Percentiles rank a stretch among this genome's conserved stretches.
phyloP scores from a whole-genome alignment of 2,113 vertebrate species.

The Paradisaea rubra region DNA sequence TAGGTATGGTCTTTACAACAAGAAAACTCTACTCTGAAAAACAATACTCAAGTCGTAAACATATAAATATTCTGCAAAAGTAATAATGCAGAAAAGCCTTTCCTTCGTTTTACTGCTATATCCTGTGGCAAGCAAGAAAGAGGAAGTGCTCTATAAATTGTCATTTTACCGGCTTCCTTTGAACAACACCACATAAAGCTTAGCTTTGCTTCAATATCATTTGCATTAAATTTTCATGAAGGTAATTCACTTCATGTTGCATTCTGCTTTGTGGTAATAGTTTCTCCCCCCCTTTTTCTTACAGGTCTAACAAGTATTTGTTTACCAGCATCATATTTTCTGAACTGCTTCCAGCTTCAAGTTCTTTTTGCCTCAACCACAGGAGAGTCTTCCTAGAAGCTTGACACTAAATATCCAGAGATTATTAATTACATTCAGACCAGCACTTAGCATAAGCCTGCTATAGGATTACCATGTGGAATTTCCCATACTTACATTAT shows the following conservation, averaged over 20 bases:
- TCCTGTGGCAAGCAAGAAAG: neutral
- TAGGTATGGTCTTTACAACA: neutral
- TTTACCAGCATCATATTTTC: conserved; percentile 31
- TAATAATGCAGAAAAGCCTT: neutral
- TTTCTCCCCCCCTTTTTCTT: neutral
- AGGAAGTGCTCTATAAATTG: conserved; percentile 25
- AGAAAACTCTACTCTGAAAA: neutral
- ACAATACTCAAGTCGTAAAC: neutral
- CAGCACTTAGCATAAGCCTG: neutral
- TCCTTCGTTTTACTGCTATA: neutral
- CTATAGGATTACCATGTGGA: conserved; percentile 1
- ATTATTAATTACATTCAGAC: conserved; percentile 39
- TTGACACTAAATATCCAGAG: conserved; percentile 20
- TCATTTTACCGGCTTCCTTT: conserved; percentile 32
- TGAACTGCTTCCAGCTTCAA: conserved; percentile 20
- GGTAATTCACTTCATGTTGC: conserved; percentile 24
- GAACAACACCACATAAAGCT: conserved; percentile 5
- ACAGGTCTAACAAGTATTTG: conserved; percentile 24
- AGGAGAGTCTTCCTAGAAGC: neutral
- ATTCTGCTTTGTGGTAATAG: conserved; percentile 30
- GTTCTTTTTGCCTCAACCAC: neutral
- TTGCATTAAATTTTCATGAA: conserved; percentile 67
- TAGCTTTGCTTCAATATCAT: conserved; percentile 29
- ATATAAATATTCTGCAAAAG: conserved; percentile 20
- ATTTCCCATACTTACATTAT: conserved; percentile 38